Evolutionary conservation across 2,888 invertebrate genomes (phyloP).

Genomic region (Agrotis puta): DNA sequence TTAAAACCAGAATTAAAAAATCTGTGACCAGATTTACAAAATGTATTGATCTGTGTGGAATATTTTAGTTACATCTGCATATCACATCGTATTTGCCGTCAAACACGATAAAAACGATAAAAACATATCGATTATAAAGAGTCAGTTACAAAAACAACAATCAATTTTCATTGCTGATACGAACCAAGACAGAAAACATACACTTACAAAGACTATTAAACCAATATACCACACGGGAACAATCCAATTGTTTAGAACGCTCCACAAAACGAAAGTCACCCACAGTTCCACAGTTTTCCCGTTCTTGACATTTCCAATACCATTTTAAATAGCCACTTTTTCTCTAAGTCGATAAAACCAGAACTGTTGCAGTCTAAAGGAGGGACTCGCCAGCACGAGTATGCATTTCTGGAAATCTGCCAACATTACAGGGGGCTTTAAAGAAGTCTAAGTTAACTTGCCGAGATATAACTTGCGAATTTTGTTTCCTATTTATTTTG

Average conservation of each 20-base stretch:
- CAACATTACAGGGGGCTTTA: conserved; percentile 57
- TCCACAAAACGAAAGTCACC: conserved; percentile 37
- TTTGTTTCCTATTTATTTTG: conserved; percentile 52
- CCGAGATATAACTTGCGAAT: conserved; percentile 57
- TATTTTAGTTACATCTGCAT: too few species aligned
- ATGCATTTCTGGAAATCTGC: conserved; percentile 63
- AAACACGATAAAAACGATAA: background rate
- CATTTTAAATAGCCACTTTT: conserved; percentile 57
- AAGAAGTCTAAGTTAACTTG: conserved; percentile 54
- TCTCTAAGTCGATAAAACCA: conserved; percentile 45
- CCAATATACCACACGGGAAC: background rate
- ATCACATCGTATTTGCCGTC: too few species aligned
- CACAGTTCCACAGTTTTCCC: conserved; percentile 37
- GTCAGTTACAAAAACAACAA: background rate
- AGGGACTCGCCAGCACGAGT: conserved; percentile 34
- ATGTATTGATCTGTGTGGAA: too few species aligned
- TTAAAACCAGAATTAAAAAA: too few species aligned
- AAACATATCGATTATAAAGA: background rate
- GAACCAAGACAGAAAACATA: background rate
- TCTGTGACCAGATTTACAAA: too few species aligned
- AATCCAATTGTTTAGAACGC: background rate
- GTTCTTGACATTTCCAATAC: conserved; percentile 60
- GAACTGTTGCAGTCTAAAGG: conserved; percentile 37
- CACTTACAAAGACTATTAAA: conserved; percentile 16
- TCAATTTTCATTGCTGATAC: background rate